Conservation (phyloP, 2,888 invertebrate species). For the Drosophila peninsularis region DNA sequence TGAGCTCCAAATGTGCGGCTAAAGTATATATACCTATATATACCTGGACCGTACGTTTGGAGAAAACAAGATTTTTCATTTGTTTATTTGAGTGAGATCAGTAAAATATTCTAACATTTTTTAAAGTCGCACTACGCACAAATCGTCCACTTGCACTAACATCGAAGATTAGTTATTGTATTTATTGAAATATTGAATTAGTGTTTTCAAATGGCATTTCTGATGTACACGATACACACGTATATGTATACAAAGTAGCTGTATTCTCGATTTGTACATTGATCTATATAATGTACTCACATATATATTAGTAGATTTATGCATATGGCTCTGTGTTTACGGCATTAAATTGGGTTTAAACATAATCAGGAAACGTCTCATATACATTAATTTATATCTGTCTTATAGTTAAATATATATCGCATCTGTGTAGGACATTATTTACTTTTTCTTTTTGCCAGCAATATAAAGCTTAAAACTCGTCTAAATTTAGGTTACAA, state of each 20-base stretch:
- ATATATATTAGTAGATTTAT: slow-evolving; percentile 17
- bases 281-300: slow-evolving; percentile 29
- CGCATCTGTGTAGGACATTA: slow-evolving; percentile 36
- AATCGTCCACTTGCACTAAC: slow-evolving; percentile 53
- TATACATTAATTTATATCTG: slow-evolving; percentile 29
- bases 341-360: slow-evolving; percentile 25
- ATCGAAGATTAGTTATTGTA: slow-evolving; percentile 38
- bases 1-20: slow-evolving; percentile 13
- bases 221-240: slow-evolving; percentile 20
- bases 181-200: slow-evolving; percentile 43
- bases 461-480: slow-evolving; percentile 58
- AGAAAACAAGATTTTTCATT: slow-evolving; percentile 30
- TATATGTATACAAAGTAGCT: slow-evolving; percentile 9
- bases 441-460: slow-evolving; percentile 15
- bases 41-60: neutral
- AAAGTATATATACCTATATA: neutral
- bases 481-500: slow-evolving; percentile 63
- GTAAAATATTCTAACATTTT: slow-evolving; percentile 49
- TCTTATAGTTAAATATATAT: slow-evolving; percentile 49
- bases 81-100: slow-evolving; percentile 70
- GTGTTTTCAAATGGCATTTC: slow-evolving; percentile 51
- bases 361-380: slow-evolving; percentile 33
- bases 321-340: slow-evolving; percentile 47
- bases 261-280: slow-evolving; percentile 32
- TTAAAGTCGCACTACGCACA: slow-evolving; percentile 35